phyloP scores from a whole-genome alignment of 2,888 invertebrate genomes.

The Keiferia lycopersicella region DNA sequence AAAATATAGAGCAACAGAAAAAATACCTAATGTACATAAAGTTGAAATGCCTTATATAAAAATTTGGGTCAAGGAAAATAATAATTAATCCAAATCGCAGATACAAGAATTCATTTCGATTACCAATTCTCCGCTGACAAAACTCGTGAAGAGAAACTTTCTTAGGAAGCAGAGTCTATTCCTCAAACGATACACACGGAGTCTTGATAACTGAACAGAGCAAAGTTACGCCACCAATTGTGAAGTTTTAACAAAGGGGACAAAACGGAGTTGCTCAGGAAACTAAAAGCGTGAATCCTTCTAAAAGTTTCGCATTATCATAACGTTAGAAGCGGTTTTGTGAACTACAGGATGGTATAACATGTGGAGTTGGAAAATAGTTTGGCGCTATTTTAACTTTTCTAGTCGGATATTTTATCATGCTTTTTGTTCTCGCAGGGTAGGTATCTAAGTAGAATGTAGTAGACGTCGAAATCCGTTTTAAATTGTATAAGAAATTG shows the following conservation, averaged over 20 bases:
- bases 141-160: constrained; percentile 26
- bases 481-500: too few species aligned
- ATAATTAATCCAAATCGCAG: neutral
- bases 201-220: constrained; percentile 32
- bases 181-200: constrained; percentile 33
- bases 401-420: too few species aligned
- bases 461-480: too few species aligned
- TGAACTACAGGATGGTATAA: constrained; percentile 38
- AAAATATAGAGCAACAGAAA: neutral
- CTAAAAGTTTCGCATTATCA: constrained; percentile 57
- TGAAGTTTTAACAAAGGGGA: constrained; percentile 51
- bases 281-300: constrained; percentile 55
- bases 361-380: neutral
- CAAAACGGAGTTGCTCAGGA: constrained; percentile 27
- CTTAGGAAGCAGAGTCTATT: constrained; percentile 23
- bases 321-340: constrained; percentile 45
- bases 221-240: constrained; percentile 42
- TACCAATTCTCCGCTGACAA: constrained; percentile 23
- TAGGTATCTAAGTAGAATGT: too few species aligned
- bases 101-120: constrained; percentile 20
- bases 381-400: neutral
- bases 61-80: neutral
- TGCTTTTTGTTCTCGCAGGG: too few species aligned
- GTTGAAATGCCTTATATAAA: neutral
- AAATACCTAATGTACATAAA: neutral